Base-by-base conservation (phyloP, 2,888 invertebrate genomes). In the Drosophila atroscutellata region DNA sequence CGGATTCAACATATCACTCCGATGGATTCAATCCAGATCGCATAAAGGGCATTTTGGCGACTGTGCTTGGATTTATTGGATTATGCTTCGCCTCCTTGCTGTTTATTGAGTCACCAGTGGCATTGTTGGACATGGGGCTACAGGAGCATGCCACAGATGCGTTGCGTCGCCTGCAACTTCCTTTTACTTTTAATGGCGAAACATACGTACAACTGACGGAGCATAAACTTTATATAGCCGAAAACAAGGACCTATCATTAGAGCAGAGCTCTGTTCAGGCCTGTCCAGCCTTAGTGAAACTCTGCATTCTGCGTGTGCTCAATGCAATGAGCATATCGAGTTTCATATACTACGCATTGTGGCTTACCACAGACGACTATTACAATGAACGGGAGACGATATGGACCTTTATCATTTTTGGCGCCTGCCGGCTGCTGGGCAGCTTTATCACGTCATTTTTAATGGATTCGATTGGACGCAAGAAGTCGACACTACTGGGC, bases 21-120 rank as follows among this genome's bases (percentile, higher is more conserved):
- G 3, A 32, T 49, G 58, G 11, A 9, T 34, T 2, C 24, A 69
- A 65, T 60, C 54, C 61, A 1, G 77, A 74, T 56, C 72, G 64
- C 18, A 47, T 85, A 28, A 72, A 75, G 28, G 90, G 90, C 2
- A 20, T 77, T 1, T 30, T 88, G 0, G 57, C 61, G 20, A 56
- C 83, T n/a, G 5, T 84, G 0, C 71, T 74, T 18, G 87, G 90
- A 26, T 61, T 79, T 2, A 3, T 77, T 6, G 75, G 79, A 0
- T 32, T 80, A 0, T 56, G 86, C 4, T 15, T 79, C 11, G 74
- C 71, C 1, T 51, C 61, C 0, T 26, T 77, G 13, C 24, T 83
- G 26, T 70, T 84, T 6, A 68, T 89, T 11, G 91, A 91, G 59
- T 90, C 91, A 7, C 90, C 91, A 5, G 64, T 88, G 2, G 71